Conservation (phyloP, 2,888 invertebrate species). For the Lysandra bellargus region DNA sequence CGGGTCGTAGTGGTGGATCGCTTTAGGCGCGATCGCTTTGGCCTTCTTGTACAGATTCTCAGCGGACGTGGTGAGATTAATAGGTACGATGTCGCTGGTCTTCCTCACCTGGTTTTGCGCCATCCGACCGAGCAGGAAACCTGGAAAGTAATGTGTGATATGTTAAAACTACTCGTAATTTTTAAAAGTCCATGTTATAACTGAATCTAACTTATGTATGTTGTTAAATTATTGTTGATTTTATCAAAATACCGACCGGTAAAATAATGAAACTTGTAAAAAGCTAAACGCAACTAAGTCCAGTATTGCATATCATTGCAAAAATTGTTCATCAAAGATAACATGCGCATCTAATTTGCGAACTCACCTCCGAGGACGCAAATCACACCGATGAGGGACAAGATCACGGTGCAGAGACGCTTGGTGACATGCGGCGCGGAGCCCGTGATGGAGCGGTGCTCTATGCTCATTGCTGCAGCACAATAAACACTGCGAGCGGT, state of each 20-base stretch:
- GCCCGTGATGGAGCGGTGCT: constrained; percentile 54
- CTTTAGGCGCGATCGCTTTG: constrained; percentile 61
- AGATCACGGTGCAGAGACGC: constrained; percentile 59
- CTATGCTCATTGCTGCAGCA: constrained; percentile 50
- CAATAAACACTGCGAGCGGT: constrained; percentile 35
- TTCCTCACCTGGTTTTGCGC: constrained; percentile 56
- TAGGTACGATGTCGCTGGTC: constrained; percentile 56
- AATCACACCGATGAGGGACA: constrained; percentile 60
- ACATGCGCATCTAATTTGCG: background rate
- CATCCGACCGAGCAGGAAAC: constrained; percentile 65
- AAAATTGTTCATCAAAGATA: background rate
- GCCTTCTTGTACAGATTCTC: constrained; percentile 64
- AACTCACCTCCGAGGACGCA: constrained; percentile 69
- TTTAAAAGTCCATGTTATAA: background rate
- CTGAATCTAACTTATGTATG: background rate
- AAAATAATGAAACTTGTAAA: background rate
- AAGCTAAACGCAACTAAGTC: background rate
- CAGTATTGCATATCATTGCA: background rate
- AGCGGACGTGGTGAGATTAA: constrained; percentile 58
- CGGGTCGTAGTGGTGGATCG: constrained; percentile 59
- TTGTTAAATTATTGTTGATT: background rate
- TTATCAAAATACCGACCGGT: background rate
- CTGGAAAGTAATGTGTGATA: constrained; percentile 49
- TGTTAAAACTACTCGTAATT: background rate
- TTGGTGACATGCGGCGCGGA: constrained; percentile 60